Base-by-base conservation (phyloP, 2,888 invertebrate genomes). In the Chloromyia formosa region DNA sequence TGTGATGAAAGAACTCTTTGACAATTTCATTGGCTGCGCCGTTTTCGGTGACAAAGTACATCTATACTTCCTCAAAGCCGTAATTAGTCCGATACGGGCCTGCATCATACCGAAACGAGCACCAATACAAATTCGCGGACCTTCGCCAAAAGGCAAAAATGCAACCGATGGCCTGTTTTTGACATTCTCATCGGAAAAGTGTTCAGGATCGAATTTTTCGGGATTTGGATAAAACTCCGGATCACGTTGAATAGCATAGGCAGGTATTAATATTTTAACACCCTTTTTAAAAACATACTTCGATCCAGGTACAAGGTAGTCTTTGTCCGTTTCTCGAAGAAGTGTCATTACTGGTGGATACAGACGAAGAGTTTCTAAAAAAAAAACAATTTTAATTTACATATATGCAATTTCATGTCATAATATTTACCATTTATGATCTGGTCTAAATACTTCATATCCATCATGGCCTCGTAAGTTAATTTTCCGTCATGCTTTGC, bases 371-470 rank as follows among this genome's bases (percentile, higher is more conserved):
- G 83, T 81, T 77, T 86, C 86, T 82, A 78, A 56, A 79, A 80
- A 71, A 45, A 61, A 71, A 53, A 20, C 27, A 35, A 56, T 56
- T 1, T 23, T 35, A 16, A 42, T 49, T 49, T 49, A 2, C 12
- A 49, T 5, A 9, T 42, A 42, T 42, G 42, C 12, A 42, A 12
- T 42, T 42, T 42, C 42, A 5, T 42, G 42, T 61, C 1, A 62
- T 14, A 40, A 35, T 2, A 10, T 62, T 68, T 12, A 88, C 88
- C 88, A 78, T 83, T 80, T 5, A 88, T 80, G 7, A 87, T 87
- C 79, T 84, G 83, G 10, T 87, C 86, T 74, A 88, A 78, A 78
- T 88, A 89, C 0, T 80, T 81, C 86, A 89, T 84, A 14, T 87
- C 84, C 35, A 82, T 81, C 9, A 88, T 76, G n/a, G 82, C 80